These are phyloP conservation scores for Dicyrtoma fusca DNA, from an alignment of 2,888 invertebrate genomes.

Conservation along the genomic window DNA sequence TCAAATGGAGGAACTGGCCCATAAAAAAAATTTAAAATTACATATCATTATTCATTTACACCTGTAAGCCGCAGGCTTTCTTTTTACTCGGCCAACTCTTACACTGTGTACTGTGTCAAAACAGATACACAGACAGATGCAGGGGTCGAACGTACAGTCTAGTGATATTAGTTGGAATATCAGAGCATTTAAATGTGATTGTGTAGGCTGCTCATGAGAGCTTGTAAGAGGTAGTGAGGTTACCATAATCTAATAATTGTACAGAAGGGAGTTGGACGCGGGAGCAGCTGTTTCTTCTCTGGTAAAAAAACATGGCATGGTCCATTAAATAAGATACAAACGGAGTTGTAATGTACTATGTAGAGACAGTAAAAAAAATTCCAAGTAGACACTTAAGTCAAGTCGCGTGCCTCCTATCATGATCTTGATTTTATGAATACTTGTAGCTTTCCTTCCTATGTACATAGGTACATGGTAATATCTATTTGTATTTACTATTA, in stretches of 20 bases:
- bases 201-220: too few species aligned
- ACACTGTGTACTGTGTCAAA: too few species aligned
- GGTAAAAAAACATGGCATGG: conserved; percentile 1
- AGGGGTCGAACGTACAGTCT: too few species aligned
- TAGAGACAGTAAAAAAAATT: conserved; percentile 3
- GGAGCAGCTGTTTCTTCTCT: conserved; percentile 6
- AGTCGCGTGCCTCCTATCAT: conserved; percentile 24
- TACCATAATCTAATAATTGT: too few species aligned
- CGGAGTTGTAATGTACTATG: not conserved
- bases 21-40: too few species aligned
- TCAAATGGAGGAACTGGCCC: too few species aligned
- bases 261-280: too few species aligned
- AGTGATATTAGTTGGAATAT: too few species aligned
- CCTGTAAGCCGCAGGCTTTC: conserved; percentile 17
- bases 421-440: conserved; percentile 26
- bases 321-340: conserved; percentile 25
- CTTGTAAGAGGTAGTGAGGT: too few species aligned
- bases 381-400: conserved; percentile 18
- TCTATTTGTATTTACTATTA: not conserved
- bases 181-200: too few species aligned
- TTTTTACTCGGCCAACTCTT: too few species aligned
- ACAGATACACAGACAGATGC: too few species aligned
- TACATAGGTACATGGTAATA: not conserved
- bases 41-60: conserved; percentile 17
- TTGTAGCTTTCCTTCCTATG: not conserved